Evolutionary conservation across 2,113 vertebrate species (phyloP).

Genomic region (Alouatta palliata): DNA sequence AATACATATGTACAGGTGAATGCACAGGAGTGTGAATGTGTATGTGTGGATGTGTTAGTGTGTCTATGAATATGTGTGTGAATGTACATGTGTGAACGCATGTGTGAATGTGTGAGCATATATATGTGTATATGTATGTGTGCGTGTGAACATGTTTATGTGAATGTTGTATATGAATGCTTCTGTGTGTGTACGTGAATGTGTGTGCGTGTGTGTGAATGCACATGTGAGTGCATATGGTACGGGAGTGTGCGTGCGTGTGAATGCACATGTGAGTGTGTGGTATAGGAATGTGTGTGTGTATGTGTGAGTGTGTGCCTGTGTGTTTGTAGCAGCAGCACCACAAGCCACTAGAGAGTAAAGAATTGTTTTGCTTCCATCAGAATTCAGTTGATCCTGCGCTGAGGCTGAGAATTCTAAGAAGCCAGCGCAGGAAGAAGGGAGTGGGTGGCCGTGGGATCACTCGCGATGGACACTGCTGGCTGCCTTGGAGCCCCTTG

Average conservation of each 20-base stretch:
- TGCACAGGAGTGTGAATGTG: accelerated
- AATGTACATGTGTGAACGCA: accelerated
- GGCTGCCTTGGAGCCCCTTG: not conserved
- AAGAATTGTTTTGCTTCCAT: not conserved
- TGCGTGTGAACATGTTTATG: not conserved
- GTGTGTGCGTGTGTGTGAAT: not conserved
- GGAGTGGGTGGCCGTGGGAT: accelerated
- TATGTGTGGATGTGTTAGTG: accelerated
- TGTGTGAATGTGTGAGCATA: not conserved
- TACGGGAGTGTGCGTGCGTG: not conserved
- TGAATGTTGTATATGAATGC: no score
- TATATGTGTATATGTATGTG: no score
- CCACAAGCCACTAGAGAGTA: accelerated
- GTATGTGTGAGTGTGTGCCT: not conserved
- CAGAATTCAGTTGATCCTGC: accelerated
- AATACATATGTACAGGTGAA: no score
- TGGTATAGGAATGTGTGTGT: no score
- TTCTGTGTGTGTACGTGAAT: no score
- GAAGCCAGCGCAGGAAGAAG: accelerated
- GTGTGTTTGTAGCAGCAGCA: not conserved
- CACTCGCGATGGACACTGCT: not conserved
- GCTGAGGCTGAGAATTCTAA: accelerated
- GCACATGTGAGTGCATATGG: accelerated
- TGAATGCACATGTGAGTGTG: accelerated
- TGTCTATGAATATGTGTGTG: not conserved